Evolutionary conservation across 2,113 vertebrate genomes (phyloP).

Genomic region (Glaucidium brasilianum): DNA sequence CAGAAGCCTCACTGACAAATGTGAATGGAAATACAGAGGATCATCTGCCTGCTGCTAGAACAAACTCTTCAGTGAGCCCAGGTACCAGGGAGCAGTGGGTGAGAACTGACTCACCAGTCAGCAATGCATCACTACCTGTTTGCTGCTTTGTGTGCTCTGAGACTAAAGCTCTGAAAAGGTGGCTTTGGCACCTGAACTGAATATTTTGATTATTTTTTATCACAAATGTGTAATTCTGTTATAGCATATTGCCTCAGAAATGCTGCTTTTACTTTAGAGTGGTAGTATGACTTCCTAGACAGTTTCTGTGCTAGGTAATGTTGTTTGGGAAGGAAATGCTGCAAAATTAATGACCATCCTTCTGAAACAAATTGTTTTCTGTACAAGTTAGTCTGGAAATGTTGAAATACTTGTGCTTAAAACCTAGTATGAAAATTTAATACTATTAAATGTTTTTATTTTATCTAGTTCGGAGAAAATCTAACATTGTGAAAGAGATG

Average conservation of each 20-base stretch:
- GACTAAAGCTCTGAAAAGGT: not conserved
- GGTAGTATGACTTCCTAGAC: not conserved
- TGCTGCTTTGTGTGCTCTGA: not conserved
- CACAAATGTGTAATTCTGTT: not conserved
- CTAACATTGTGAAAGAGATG: constrained; percentile 78
- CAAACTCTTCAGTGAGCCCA: constrained; percentile 60
- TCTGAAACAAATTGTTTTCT: not conserved
- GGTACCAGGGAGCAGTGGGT: constrained; percentile 50
- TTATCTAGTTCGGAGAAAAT: constrained; percentile 79
- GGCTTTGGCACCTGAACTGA: not conserved
- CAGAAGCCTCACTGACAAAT: constrained; percentile 50
- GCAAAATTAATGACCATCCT: not conserved
- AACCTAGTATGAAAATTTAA: not conserved
- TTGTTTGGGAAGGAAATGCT: not conserved
- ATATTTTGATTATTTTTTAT: not conserved
- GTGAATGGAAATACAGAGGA: constrained; percentile 63
- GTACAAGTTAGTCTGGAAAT: not conserved
- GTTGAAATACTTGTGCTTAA: not conserved
- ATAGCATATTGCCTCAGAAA: not conserved
- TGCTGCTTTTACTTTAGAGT: not conserved
- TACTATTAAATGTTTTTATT: not conserved
- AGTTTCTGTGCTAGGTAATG: not conserved
- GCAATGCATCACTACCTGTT: not conserved
- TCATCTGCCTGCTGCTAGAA: constrained; percentile 34
- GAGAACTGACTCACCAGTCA: not conserved